Evolutionary conservation across 1,140 invertebrate species (phyloP), one percentile per base, ranked within the genome.

Genomic region (Drosophila pruinosa): DNA sequence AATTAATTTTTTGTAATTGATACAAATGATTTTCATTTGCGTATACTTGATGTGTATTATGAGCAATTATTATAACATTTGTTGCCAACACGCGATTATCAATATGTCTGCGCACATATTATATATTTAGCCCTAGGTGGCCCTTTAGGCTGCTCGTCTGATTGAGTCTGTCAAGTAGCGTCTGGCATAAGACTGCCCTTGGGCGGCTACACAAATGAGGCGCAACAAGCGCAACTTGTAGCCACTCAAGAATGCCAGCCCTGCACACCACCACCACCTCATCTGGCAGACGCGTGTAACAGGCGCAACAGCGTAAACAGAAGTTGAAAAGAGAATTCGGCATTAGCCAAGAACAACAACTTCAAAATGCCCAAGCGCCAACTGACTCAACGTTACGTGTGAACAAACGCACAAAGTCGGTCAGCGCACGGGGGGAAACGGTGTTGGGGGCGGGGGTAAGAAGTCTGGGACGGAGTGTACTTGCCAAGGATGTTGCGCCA

Each of bases 401-500:
- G 63, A 61, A 54, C 47, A 59, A 68, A 54, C 47, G 41, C 67
- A 59, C 14, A 64, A 31, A 63, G 68, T 65, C 70, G 70, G 48
- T 57, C 69, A 62, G 57, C 53, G 36, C 7, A 36, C n/a, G 14
- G 28, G 19, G 14, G 8, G n/a, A 22, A 2, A 2, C 3, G 4
- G 34, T 3, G 36, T 12, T 50, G 52, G 36, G 12, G 19, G 14
- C 7, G 10, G 15, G 22, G 4, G 41, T 10, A 15, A 2, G 15
- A 8, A 2, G 8, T 14, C 6, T 34, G 6, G 12, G 31, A 26
- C 36, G 57, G 39, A 57, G 50, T 34, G 61, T 75, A 63, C 58
- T 70, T 68, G 76, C 72, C 64, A 70, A 63, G 62, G 69, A 81
- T 86, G 81, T 85, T 77, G 81, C 77, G 81, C 81, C 81, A 80